A percentile compares a stretch with the other conserved stretches of the same genome.
Conservation (phyloP, 2,888 invertebrate species). For the Acrobasis repandana region DNA sequence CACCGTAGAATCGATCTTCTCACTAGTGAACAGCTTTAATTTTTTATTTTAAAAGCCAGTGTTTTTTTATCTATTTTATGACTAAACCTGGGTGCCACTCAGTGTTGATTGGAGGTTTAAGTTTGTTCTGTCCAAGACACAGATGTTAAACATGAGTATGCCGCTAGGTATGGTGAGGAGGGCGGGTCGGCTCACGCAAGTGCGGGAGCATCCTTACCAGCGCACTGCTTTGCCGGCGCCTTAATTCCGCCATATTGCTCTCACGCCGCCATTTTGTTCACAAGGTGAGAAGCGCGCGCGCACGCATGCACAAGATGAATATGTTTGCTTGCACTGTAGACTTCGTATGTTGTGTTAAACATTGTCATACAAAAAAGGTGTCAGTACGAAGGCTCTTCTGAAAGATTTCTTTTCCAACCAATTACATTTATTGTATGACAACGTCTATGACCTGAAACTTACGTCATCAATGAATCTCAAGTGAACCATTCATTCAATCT, state of each 20-base stretch:
- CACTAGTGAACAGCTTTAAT: constrained; percentile 19
- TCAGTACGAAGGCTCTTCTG: not conserved
- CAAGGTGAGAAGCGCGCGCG: constrained; percentile 80
- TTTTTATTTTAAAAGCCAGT: constrained; percentile 28
- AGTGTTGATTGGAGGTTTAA: constrained; percentile 50
- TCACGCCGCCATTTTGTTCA: constrained; percentile 81
- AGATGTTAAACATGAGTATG: constrained; percentile 75
- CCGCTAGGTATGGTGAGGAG: constrained; percentile 92
- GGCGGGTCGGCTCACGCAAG: constrained; percentile 93
- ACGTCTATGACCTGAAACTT: constrained; percentile 9
- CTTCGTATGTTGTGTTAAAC: constrained; percentile 36
- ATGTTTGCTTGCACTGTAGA: constrained; percentile 54
- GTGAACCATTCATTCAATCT: not conserved
- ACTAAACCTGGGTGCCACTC: constrained; percentile 24
- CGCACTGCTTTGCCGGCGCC: constrained; percentile 91
- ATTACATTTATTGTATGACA: constrained; percentile 11
- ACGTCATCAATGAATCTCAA: constrained; percentile 16
- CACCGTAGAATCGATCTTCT: constrained; percentile 21
- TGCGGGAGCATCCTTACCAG: constrained; percentile 99
- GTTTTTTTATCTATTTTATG: constrained; percentile 26
- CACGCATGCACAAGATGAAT: constrained; percentile 63
- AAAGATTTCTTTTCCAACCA: constrained; percentile 30
- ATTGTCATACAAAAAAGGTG: constrained; percentile 4
- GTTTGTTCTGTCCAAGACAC: constrained; percentile 52
- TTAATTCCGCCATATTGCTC: constrained; percentile 78